Evolutionary conservation across 2,113 vertebrate genomes (phyloP).

Genomic region (Cephalophus harveyi): DNA sequence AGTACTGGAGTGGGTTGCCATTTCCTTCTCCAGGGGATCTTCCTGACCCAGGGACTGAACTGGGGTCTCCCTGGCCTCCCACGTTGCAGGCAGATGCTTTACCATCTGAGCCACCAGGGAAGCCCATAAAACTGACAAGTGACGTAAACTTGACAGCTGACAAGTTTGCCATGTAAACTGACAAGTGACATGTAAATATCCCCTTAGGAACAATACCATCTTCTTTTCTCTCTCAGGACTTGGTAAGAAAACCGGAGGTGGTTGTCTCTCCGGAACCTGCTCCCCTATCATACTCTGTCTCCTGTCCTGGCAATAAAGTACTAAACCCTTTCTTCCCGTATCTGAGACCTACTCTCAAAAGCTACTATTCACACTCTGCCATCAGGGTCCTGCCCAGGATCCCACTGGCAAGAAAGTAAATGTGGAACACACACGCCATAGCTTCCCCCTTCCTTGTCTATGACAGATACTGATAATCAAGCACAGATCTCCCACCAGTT

Average conservation of each 20-base stretch:
- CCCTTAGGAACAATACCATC: not conserved
- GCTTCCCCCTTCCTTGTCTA: not conserved
- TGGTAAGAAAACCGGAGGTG: not conserved
- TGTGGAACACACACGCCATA: accelerated
- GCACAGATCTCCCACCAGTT: not conserved
- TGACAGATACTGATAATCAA: not conserved
- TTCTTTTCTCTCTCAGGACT: not conserved
- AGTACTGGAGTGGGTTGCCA: not conserved
- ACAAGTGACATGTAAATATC: not conserved
- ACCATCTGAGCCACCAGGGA: not conserved
- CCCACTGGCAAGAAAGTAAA: not conserved
- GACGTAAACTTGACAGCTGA: not conserved
- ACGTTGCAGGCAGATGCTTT: not conserved
- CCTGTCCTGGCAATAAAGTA: not conserved
- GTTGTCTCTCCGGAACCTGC: not conserved
- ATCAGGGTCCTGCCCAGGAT: not conserved
- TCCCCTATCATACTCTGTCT: not conserved
- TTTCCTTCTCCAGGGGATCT: not conserved
- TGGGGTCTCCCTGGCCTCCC: not conserved
- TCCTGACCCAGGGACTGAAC: not conserved
- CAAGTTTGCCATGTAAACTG: not conserved
- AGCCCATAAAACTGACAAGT: not conserved
- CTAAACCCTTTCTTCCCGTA: not conserved
- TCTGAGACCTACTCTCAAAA: not conserved
- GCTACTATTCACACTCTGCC: not conserved